These are phyloP conservation scores for Meandrusa payeni DNA, from an alignment of 2,888 invertebrate species.

Conservation along the genomic window DNA sequence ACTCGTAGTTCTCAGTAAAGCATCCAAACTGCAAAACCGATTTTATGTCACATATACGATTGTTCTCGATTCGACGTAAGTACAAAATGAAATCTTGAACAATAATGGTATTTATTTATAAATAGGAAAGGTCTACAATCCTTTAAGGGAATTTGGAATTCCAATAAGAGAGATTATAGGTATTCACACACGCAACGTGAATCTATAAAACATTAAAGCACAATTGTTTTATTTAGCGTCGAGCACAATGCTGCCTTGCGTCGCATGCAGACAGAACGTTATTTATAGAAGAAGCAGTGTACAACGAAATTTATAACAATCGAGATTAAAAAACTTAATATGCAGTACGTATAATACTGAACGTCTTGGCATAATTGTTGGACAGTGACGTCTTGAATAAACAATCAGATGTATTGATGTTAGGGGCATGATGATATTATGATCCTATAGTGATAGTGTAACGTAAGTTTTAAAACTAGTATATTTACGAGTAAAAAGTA, in stretches of 20 bases:
- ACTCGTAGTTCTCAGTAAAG: constrained; percentile 8
- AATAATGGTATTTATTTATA: not conserved
- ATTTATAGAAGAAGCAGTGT: constrained; percentile 11
- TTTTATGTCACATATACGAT: constrained; percentile 19
- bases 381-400: constrained; percentile 21
- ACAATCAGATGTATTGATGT: constrained; percentile 7
- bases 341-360: constrained; percentile 19
- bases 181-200: constrained; percentile 15
- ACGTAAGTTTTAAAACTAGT: not conserved
- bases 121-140: constrained; percentile 4
- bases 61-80: not conserved
- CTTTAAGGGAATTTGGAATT: constrained; percentile 10
- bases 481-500: no score
- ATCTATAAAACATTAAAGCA: constrained; percentile 26
- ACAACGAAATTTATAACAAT: constrained; percentile 4
- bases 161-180: constrained; percentile 13
- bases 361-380: constrained; percentile 28
- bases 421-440: not conserved
- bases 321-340: constrained; percentile 20
- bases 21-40: constrained; percentile 14
- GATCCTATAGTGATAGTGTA: constrained; percentile 13
- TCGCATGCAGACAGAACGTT: not conserved
- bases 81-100: not conserved
- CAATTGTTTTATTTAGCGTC: constrained; percentile 26
- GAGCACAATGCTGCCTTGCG: constrained; percentile 25